These are phyloP conservation scores for Coendou prehensilis DNA, from an alignment of 2,797 vertebrate genomes.

Conservation along the genomic window DNA sequence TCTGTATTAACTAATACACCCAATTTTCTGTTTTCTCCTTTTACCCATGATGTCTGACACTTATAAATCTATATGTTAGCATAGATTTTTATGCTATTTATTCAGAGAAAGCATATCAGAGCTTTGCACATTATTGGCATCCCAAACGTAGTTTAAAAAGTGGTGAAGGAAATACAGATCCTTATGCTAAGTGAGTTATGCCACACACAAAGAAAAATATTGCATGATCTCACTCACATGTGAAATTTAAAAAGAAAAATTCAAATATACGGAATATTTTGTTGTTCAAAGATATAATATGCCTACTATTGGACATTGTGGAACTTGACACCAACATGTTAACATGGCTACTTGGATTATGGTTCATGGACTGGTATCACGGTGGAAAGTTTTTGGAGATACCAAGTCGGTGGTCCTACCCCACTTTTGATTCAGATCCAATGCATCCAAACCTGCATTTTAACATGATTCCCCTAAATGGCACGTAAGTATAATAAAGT, in stretches of 20 bases:
- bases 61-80: neutral
- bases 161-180: neutral
- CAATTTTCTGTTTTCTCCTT: neutral
- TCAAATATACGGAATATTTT: neutral
- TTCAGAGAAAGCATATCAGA: slow-evolving; percentile 16
- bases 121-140: neutral
- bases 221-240: neutral
- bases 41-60: neutral
- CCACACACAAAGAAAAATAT: neutral
- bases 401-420: neutral
- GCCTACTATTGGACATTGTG: neutral
- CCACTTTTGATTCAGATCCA: neutral
- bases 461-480: neutral
- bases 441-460: neutral
- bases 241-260: neutral
- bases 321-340: neutral
- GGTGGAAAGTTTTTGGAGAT: neutral
- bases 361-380: neutral
- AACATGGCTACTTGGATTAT: neutral
- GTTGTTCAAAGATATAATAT: neutral
- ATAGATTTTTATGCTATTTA: slow-evolving; percentile 20
- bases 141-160: neutral
- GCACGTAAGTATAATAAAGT: neutral
- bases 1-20: neutral
- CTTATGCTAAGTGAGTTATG: neutral